Conservation (phyloP, 2,113 vertebrate species). For the Dendropsophus ebraccatus region DNA sequence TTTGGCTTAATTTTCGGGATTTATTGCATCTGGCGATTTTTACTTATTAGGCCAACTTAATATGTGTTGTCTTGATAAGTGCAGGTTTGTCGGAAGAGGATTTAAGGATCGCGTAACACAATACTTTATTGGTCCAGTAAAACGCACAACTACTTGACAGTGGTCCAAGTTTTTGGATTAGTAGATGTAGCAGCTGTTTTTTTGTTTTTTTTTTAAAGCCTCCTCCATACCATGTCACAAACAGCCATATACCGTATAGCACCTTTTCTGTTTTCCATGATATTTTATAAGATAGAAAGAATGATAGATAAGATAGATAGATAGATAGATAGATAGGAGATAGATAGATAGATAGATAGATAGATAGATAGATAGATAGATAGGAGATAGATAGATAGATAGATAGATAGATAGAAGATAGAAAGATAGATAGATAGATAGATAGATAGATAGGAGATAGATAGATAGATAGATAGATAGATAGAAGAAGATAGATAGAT, state of each 20-base stretch:
- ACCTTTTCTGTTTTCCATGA: background rate
- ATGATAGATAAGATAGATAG: no score
- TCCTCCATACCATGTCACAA: background rate
- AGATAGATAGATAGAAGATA: no score
- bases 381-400: no score
- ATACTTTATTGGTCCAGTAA: conserved; percentile 15
- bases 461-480: no score
- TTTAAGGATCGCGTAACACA: background rate
- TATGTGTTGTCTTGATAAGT: background rate
- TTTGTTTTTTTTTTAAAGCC: conserved; percentile 1
- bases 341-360: no score
- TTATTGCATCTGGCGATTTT: conserved; percentile 1
- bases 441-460: no score
- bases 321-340: no score
- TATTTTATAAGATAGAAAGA: background rate
- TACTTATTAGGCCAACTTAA: background rate
- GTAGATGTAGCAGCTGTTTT: conserved; percentile 26
- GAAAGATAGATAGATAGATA: no score
- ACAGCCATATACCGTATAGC: background rate
- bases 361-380: no score
- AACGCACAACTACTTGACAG: background rate
- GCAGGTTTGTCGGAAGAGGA: background rate
- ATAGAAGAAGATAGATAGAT: no score
- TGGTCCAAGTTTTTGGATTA: conserved; percentile 19
- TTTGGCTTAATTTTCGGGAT: background rate